Percentiles rank a stretch among this genome's conserved stretches.
These are phyloP conservation scores for Bergia puertoricense DNA, from an alignment of 92 coral and sea anemone genomes.

Conservation along the genomic window DNA sequence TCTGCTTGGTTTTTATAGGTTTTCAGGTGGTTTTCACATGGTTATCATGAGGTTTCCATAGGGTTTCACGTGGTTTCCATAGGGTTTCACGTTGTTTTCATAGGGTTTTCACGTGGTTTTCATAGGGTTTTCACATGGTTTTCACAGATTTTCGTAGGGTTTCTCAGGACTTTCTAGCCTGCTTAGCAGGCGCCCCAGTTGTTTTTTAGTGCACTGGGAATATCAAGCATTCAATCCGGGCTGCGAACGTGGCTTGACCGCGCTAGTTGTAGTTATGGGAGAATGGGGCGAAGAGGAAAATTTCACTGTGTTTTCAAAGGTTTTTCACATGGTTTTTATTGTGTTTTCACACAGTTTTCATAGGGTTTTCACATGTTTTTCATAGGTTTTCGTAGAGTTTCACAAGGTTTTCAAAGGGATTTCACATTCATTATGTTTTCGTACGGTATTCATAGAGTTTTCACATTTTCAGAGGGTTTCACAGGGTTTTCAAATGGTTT, in stretches of 20 bases:
- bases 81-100: background rate
- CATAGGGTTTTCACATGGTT: background rate
- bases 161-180: no score
- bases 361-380: no score
- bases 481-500: background rate
- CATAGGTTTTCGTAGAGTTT: background rate
- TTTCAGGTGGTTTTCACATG: background rate
- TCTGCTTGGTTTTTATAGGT: background rate
- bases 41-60: background rate
- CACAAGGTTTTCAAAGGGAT: no score
- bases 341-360: background rate
- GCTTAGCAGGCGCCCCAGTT: no score
- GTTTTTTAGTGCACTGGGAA: no score
- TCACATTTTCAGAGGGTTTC: background rate
- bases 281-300: no score
- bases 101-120: background rate
- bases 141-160: background rate
- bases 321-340: background rate
- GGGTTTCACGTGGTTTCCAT: background rate
- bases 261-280: no score
- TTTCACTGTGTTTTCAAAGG: no score
- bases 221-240: no score
- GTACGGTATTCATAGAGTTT: no score
- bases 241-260: no score
- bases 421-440: background rate